Evolutionary conservation across 2,797 vertebrate species (phyloP).

Genomic region (Rhinatrema bivittatum): DNA sequence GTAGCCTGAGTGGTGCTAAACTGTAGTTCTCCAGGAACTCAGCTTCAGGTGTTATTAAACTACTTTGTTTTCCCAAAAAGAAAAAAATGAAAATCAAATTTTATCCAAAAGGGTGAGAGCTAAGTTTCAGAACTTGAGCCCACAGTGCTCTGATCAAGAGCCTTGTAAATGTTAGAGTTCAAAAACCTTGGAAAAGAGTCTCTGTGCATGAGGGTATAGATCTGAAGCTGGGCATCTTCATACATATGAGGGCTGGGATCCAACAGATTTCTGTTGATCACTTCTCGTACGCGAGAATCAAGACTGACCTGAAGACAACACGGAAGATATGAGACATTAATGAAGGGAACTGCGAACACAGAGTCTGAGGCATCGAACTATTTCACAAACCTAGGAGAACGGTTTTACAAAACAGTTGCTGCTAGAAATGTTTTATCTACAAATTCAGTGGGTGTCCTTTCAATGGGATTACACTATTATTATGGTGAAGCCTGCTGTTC

Average conservation of each 20-base stretch:
- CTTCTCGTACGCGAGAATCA: slow-evolving; percentile 94
- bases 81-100: slow-evolving; percentile 52
- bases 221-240: slow-evolving; percentile 96
- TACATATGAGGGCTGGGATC: slow-evolving; percentile 92
- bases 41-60: slow-evolving; percentile 64
- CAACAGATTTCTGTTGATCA: slow-evolving; percentile 86
- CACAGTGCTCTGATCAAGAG: slow-evolving; percentile 87
- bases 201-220: slow-evolving; percentile 98
- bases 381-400: no score
- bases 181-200: slow-evolving; percentile 98
- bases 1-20: slow-evolving; percentile 80
- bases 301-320: slow-evolving; percentile 81
- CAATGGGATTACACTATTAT: no score
- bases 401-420: no score
- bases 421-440: no score
- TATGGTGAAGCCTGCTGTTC: no score
- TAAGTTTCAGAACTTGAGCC: slow-evolving; percentile 87
- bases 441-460: no score
- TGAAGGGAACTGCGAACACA: no score
- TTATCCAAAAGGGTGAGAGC: slow-evolving; percentile 45
- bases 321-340: no score
- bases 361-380: no score
- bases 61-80: slow-evolving; percentile 39
- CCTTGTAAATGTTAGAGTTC: slow-evolving; percentile 96
- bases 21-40: slow-evolving; percentile 73